Evolutionary conservation across 2,113 vertebrate genomes (phyloP).

Genomic region (Saccopteryx leptura): DNA sequence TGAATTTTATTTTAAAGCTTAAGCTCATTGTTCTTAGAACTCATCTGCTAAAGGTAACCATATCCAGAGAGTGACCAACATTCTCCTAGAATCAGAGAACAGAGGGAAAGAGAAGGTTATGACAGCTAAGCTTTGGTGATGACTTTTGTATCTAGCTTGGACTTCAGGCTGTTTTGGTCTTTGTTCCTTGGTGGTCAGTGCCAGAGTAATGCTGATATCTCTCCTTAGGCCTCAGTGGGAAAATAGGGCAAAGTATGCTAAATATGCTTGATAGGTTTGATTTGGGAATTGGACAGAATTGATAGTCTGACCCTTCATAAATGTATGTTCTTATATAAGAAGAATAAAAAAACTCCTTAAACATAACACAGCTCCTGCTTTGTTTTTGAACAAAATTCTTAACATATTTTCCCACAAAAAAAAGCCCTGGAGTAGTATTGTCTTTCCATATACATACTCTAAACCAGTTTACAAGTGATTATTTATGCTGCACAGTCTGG

Average conservation of each 20-base stretch:
- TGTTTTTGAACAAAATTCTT: conserved; percentile 52
- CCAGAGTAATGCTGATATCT: neutral
- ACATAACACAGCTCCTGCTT: neutral
- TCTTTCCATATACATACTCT: neutral
- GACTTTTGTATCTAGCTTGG: neutral
- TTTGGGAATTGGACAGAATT: neutral
- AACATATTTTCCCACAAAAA: neutral
- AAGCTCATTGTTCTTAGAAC: conserved; percentile 33
- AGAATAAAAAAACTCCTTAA: neutral
- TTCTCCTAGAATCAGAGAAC: neutral
- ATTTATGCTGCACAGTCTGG: neutral
- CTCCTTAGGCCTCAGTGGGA: neutral
- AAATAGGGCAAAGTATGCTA: neutral
- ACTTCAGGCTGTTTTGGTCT: neutral
- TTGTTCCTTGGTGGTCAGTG: neutral
- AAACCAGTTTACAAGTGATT: neutral
- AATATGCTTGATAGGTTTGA: conserved; percentile 52
- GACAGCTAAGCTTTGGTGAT: neutral
- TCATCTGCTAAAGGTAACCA: neutral
- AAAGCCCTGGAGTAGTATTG: neutral
- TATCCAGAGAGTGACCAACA: neutral
- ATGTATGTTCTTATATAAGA: neutral
- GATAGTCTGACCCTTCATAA: neutral
- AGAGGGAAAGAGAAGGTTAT: neutral
- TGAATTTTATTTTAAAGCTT: conserved; percentile 60